These are phyloP conservation scores for Lithophane semibrunnea DNA, from an alignment of 2,888 invertebrate species.

Conservation along the genomic window DNA sequence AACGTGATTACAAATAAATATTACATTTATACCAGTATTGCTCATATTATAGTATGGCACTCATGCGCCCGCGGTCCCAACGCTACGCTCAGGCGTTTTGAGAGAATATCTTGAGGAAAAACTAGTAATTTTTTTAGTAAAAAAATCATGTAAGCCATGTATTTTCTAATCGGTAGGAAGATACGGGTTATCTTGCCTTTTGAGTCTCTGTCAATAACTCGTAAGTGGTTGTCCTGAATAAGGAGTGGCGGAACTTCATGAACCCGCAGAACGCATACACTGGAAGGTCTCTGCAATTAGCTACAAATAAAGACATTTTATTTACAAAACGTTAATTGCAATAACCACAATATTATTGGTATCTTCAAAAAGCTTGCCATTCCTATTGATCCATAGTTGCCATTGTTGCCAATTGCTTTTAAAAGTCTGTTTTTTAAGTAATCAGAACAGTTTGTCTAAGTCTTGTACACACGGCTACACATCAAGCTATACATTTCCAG, in stretches of 20 bases:
- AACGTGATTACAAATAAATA: no score
- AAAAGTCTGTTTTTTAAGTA: neutral
- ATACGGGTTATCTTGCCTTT: constrained; percentile 77
- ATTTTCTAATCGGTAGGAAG: no score
- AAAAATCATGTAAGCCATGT: no score
- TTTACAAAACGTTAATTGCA: no score
- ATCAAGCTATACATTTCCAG: no score
- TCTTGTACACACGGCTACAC: no score
- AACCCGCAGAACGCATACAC: constrained; percentile 91
- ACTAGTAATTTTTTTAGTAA: no score
- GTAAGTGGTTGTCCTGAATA: constrained; percentile 91
- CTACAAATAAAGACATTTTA: constrained; percentile 74
- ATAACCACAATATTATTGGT: neutral
- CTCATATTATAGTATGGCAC: no score
- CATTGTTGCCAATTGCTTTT: neutral
- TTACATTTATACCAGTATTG: no score
- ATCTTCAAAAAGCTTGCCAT: neutral
- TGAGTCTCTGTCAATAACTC: constrained; percentile 91
- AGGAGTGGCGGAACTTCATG: constrained; percentile 90
- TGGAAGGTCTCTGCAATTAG: constrained; percentile 88
- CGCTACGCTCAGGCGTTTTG: no score
- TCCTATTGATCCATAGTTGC: neutral
- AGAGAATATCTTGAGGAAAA: no score
- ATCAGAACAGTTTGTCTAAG: neutral
- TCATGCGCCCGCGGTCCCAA: no score